Base-by-base conservation (phyloP, 53 echinoderm and acorn worm species). In the Echinarachnius parma region DNA sequence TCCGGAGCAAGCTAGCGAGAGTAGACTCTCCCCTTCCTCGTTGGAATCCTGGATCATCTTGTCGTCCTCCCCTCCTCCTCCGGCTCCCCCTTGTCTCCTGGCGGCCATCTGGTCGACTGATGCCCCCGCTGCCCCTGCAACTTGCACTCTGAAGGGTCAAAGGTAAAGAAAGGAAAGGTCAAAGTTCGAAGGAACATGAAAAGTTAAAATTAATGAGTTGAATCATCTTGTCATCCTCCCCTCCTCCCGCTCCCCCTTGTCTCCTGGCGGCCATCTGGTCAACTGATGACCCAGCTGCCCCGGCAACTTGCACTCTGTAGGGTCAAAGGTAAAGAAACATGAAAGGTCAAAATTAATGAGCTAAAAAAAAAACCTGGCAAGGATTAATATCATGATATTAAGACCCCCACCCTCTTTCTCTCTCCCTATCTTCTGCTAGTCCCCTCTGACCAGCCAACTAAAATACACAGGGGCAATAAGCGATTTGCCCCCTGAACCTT, bases 1-100 rank as follows among this genome's bases (percentile, higher is more conserved):
- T 34, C 87, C 95, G 7, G 95, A 95, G 78, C 96, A 96, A 10
- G 96, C 96, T 44, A 96, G 80, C 9, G 96, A 96, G 1, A 96
- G 77, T 15, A 96, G 80, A 45, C 88, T 88, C 77, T 87, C 91
- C n/a, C 96, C 85, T 67, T 88, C 91, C 46, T 88, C 91, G 3
- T 91, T 87, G 0, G 87, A 83, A 31, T 96, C 96, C 76, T 96
- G 91, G 35, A 96, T 80, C 64, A 70, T 80, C 84, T 91, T 91
- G n/a, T 68, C 78, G 29, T 85, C 85, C 24, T 85, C 79, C 23
- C 80, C 48, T 42, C 64, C 57, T n/a, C n/a, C n/a, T n/a, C n/a
- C n/a, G n/a, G n/a, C n/a, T n/a, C n/a, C n/a, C n/a, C n/a, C n/a
- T n/a, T n/a, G n/a, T 55, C 79, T 72, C 21, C 84, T 66, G 13